phyloP scores from a whole-genome alignment of 2,113 vertebrate species.

The Gorsachius goisagi region DNA sequence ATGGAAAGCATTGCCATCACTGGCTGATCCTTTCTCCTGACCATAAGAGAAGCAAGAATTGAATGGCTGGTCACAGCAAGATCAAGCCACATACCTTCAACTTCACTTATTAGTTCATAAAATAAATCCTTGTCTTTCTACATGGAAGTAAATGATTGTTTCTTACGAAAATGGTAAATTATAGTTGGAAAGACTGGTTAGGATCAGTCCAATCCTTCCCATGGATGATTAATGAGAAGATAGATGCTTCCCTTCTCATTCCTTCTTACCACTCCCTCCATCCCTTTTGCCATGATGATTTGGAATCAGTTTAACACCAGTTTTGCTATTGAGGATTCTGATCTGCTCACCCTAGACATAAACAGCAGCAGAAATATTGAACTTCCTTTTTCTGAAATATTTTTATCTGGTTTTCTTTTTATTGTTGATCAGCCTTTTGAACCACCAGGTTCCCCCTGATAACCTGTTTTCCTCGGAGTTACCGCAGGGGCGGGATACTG shows the following conservation, averaged over 20 bases:
- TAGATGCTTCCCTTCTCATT: neutral
- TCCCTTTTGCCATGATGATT: neutral
- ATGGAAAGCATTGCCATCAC: neutral
- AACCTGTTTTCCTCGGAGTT: neutral
- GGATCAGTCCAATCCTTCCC: neutral
- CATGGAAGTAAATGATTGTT: neutral
- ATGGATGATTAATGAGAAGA: neutral
- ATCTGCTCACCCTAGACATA: neutral
- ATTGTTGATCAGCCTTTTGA: neutral
- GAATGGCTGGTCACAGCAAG: rapidly evolving
- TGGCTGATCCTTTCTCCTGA: neutral
- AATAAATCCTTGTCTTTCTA: neutral
- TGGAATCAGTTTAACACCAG: neutral
- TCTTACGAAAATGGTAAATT: neutral
- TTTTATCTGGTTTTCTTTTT: neutral
- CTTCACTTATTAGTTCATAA: neutral
- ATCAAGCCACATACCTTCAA: neutral
- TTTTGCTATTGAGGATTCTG: neutral
- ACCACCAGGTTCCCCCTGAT: neutral
- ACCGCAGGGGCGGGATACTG: neutral
- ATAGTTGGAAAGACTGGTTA: neutral
- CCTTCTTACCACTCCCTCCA: neutral
- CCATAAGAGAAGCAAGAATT: neutral
- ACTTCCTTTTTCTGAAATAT: neutral
- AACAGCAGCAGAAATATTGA: neutral